A percentile compares a stretch with the other conserved stretches of the same genome.
Conservation (phyloP, 2,113 vertebrate genomes). For the Callocephalon fimbriatum region DNA sequence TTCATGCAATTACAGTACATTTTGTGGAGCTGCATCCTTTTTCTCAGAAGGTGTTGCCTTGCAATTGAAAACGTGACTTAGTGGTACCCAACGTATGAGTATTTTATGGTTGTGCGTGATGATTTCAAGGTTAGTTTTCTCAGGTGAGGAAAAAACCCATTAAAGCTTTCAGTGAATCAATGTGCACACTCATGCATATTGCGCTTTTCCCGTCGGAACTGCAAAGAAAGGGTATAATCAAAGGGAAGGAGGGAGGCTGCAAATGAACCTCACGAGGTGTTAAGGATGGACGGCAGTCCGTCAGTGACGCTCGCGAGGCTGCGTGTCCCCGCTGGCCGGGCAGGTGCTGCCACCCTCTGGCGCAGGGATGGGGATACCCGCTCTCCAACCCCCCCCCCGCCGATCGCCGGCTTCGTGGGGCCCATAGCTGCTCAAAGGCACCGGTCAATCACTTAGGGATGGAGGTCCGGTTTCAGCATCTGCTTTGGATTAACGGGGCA, state of each 20-base stretch:
- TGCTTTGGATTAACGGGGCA: neutral
- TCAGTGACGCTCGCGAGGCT: neutral
- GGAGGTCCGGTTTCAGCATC: no score
- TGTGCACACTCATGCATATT: rapidly evolving
- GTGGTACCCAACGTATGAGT: no score
- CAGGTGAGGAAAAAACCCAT: neutral
- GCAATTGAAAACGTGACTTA: neutral
- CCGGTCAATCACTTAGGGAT: rapidly evolving
- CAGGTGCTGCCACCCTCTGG: constrained; percentile 54
- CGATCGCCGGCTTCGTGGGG: neutral
- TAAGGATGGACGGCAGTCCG: neutral
- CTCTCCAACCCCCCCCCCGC: no score
- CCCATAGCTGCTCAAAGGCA: rapidly evolving
- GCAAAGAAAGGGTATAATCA: neutral
- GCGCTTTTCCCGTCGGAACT: neutral
- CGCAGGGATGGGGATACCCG: neutral
- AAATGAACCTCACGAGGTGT: rapidly evolving
- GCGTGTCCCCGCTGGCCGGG: neutral
- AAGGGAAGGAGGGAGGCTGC: neutral
- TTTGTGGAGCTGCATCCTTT: neutral
- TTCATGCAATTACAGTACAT: neutral
- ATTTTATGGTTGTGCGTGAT: neutral
- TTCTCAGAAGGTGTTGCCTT: neutral
- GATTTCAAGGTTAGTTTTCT: neutral
- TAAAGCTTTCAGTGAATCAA: neutral